A percentile compares a stretch with the other conserved stretches of the same genome.
Conservation (phyloP, 2,113 vertebrate genomes). For the Larimichthys polyactis region DNA sequence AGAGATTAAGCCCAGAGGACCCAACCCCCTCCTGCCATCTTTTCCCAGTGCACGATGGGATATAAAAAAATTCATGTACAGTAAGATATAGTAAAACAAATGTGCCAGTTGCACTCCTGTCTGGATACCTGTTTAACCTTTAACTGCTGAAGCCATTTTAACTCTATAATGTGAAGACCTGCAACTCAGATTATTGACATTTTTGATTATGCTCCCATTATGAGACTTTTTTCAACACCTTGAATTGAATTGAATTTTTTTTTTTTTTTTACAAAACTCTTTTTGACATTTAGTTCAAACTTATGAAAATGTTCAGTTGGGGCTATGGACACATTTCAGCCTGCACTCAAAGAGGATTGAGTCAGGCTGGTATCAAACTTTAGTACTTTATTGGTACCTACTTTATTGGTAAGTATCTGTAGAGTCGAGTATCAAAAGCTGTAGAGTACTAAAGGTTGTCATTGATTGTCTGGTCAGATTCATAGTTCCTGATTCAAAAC, state of each 20-base stretch:
- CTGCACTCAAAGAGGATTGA: background rate
- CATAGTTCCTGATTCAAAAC: no score
- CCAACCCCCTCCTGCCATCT: background rate
- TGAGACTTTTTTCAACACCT: background rate
- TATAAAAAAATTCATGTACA: background rate
- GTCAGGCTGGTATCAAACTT: no score
- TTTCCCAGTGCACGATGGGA: constrained; percentile 26
- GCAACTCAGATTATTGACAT: background rate
- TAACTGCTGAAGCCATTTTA: background rate
- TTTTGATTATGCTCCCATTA: background rate
- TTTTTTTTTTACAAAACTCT: no score
- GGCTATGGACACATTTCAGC: background rate
- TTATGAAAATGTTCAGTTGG: no score
- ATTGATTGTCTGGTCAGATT: no score
- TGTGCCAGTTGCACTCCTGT: background rate
- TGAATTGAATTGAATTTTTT: background rate
- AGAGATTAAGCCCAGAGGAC: constrained; percentile 25
- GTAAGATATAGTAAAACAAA: background rate
- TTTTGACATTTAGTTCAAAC: background rate
- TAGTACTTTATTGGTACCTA: no score
- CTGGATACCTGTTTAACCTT: background rate
- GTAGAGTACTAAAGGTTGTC: no score
- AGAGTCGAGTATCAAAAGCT: no score
- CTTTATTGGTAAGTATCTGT: no score
- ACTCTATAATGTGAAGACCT: background rate